Base-by-base conservation (phyloP, 2,113 vertebrate genomes). In the Tupaia chinensis region DNA sequence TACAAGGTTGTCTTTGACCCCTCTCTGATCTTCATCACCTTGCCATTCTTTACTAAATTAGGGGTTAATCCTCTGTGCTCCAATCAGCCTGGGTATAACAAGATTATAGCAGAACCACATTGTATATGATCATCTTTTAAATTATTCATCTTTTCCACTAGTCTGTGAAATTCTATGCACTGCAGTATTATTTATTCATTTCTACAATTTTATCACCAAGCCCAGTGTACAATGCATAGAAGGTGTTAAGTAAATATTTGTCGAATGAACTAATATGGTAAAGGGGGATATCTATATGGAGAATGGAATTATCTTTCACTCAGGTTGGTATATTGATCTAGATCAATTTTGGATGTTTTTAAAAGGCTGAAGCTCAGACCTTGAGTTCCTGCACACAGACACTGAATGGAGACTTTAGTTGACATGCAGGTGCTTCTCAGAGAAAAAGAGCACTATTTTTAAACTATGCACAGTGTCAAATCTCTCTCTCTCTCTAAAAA, bases 401-500 rank as follows among this genome's bases (percentile, higher is more conserved):
- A 34, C 58, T 61, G 32, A 34, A 92, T 2, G 54, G 25, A 93
- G 17, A 70, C n/a, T 95, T 83, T 84, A n/a, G 0, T 53, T 94
- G 79, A 34, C 54, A 87, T 70, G 27, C 61, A 92, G 69, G 23
- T 60, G 60, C n/a, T 78, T 97, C n/a, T 65, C 73, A 84, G 66
- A 93, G 95, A 91, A 95, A 87, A 68, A 66, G 89, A 97, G 91
- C 91, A 90, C 66, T 96, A 70, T 77, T 97, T 98, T 97, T 90
- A 97, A 97, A 96, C 86, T 76, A 78, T 65, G 96, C 29, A 76
- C 81, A 93, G 91, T 96, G 80, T 97, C 92, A 95, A 93, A 96
- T 96, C 96, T 96, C 60, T 96, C 65, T 97, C 76, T 97, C 96
- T 92, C 86, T 97, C 93, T 95, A 97, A 98, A 98, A 97, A 95